Evolutionary conservation across 2,113 vertebrate genomes (phyloP).

Genomic region (Apistogramma diplotaenia): DNA sequence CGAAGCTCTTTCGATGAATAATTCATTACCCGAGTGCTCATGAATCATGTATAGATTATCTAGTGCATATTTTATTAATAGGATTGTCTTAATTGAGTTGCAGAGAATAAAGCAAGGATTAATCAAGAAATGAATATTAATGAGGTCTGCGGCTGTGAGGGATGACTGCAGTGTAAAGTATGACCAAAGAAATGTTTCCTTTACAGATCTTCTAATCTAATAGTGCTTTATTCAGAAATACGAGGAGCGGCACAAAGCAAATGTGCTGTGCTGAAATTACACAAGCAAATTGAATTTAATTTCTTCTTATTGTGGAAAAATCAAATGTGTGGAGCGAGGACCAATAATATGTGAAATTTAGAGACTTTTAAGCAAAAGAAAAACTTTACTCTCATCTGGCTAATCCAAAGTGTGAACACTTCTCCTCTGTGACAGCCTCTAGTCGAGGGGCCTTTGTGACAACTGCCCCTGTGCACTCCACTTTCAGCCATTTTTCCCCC

Average conservation of each 20-base stretch:
- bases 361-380: background rate
- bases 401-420: conserved; percentile 80
- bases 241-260: background rate
- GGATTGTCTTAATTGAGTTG: conserved; percentile 79
- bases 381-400: conserved; percentile 79
- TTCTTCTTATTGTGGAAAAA: no score
- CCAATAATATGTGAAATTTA: conserved; percentile 8
- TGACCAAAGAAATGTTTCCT: conserved; percentile 38
- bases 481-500: conserved; percentile 36
- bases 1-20: conserved; percentile 66
- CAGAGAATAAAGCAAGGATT: conserved; percentile 74
- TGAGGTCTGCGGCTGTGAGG: conserved; percentile 41
- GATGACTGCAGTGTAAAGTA: conserved; percentile 30
- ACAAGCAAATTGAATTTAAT: conserved; percentile 22
- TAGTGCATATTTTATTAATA: conserved; percentile 80
- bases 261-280: background rate
- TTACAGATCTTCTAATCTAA: conserved; percentile 34
- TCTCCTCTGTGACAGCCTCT: conserved; percentile 61
- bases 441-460: conserved; percentile 74
- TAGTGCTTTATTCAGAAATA: conserved; percentile 19
- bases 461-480: conserved; percentile 60
- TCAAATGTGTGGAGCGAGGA: background rate
- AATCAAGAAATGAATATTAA: conserved; percentile 76
- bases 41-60: conserved; percentile 79
- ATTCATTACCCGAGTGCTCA: conserved; percentile 69